Base-by-base conservation (phyloP, 2,113 vertebrate genomes). In the Hassar affinis region DNA sequence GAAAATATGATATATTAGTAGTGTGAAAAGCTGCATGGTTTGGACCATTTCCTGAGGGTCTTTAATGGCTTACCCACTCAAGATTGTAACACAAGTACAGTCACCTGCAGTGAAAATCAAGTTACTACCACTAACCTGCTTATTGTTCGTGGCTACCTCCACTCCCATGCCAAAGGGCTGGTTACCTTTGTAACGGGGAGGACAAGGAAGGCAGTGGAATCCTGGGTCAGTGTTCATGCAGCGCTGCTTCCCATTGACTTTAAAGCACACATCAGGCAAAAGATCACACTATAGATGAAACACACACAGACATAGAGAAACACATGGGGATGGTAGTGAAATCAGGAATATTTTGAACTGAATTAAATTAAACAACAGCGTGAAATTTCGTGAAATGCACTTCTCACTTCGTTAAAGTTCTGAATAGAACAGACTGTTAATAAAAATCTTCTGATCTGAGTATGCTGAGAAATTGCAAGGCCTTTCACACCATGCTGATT, bases 161-260 rank as follows among this genome's bases (percentile, higher is more conserved):
- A 98, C 93, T 14, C 98, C 98, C 54, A 96, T 94, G 1, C 96
- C 97, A 0, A 94, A 97, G 1, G 98, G 98, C 88, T 99, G 98
- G 76, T 83, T 98, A 71, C 98, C 98, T 90, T 95, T 97, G 91
- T 98, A 99, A 27, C 97, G 95, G 4, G 95, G 96, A 1, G 98
- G 98, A 88, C 98, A 99, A 0, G 97, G 96, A 90, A 98, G 91
- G 85, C 98, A 99, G 88, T 99, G 98, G 90, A 97, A 99, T 75
- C 98, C 98, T 0, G 98, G 98, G 85, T 97, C 91, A 0, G 97
- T 98, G 93, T 99, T 99, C 86, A 97, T 78, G 51, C 98, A 99
- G 75, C 96, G 96, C 72, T 94, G 95, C 4, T 86, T 80, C 86
- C 94, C 96, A 88, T 93, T 92, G 52, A 93, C 91, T 77, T 94